Evolutionary conservation across 2,888 invertebrate genomes (phyloP).

Genomic region (Mimumesa dahlbomi): DNA sequence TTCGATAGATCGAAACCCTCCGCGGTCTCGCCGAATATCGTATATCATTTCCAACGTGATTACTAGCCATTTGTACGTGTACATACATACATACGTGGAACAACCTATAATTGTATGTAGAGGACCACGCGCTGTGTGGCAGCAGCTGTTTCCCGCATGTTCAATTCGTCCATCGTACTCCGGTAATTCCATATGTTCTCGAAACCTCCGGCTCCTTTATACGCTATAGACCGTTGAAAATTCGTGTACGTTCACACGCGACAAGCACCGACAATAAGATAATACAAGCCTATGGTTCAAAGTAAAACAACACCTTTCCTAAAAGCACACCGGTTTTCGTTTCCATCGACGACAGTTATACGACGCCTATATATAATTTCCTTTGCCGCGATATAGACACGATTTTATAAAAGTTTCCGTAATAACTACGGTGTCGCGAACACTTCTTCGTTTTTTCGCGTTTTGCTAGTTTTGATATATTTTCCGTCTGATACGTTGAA

Average conservation of each 20-base stretch:
- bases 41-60: constrained; percentile 26
- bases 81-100: not conserved
- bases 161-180: constrained; percentile 50
- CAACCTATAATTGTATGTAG: constrained; percentile 30
- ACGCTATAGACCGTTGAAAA: constrained; percentile 49
- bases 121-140: constrained; percentile 4
- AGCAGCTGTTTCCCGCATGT: constrained; percentile 47
- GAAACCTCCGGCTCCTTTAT: constrained; percentile 37
- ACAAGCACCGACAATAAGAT: constrained; percentile 41
- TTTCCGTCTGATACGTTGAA: too few species aligned
- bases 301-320: not conserved
- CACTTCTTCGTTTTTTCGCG: too few species aligned
- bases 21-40: constrained; percentile 6
- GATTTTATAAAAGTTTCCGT: constrained; percentile 19
- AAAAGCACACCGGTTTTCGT: constrained; percentile 15
- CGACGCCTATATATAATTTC: constrained; percentile 44
- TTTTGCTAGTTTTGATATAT: too few species aligned
- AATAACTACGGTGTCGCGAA: too few species aligned
- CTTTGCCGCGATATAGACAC: constrained; percentile 25
- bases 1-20: too few species aligned
- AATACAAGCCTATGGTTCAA: constrained; percentile 9
- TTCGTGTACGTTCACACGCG: constrained; percentile 47
- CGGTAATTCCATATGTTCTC: constrained; percentile 53
- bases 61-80: constrained; percentile 30
- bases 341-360: constrained; percentile 43